Evolutionary conservation across 1,140 invertebrate species (phyloP).

Genomic region (Magallana gigas): DNA sequence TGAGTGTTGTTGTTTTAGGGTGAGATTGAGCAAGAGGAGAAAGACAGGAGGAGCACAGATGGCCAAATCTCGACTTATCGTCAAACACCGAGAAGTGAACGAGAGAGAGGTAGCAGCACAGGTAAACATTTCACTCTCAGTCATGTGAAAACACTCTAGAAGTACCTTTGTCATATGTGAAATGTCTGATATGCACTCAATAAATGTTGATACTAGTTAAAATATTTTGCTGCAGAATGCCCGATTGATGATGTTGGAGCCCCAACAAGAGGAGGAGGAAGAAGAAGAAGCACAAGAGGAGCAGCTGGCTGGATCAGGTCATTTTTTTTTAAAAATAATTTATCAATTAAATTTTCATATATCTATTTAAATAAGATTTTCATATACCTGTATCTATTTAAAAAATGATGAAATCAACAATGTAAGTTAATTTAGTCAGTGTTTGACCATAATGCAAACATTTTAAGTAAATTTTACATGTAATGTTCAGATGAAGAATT

Average conservation of each 20-base stretch:
- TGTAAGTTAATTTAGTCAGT: too few species aligned
- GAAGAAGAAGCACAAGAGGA: constrained; percentile 83
- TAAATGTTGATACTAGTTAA: too few species aligned
- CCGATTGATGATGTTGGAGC: constrained; percentile 92
- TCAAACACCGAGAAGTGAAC: constrained; percentile 93
- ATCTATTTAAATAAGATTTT: too few species aligned
- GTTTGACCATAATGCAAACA: too few species aligned
- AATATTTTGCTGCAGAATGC: constrained; percentile 68
- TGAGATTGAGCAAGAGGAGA: constrained; percentile 92
- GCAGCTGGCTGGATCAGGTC: constrained; percentile 50
- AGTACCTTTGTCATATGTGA: too few species aligned
- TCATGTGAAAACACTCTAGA: neutral
- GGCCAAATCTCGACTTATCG: constrained; percentile 91
- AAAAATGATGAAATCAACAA: too few species aligned
- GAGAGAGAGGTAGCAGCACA: constrained; percentile 92
- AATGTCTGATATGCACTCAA: too few species aligned
- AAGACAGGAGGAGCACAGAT: constrained; percentile 80
- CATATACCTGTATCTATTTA: too few species aligned
- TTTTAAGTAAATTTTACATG: too few species aligned
- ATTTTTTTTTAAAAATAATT: neutral
- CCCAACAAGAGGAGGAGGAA: constrained; percentile 88
- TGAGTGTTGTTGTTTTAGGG: constrained; percentile 80
- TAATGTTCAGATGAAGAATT: constrained; percentile 56
- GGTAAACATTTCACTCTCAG: constrained; percentile 74
- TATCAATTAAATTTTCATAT: neutral